These are phyloP conservation scores for Stenurella melanura DNA, from an alignment of 2,888 invertebrate species.

Conservation along the genomic window DNA sequence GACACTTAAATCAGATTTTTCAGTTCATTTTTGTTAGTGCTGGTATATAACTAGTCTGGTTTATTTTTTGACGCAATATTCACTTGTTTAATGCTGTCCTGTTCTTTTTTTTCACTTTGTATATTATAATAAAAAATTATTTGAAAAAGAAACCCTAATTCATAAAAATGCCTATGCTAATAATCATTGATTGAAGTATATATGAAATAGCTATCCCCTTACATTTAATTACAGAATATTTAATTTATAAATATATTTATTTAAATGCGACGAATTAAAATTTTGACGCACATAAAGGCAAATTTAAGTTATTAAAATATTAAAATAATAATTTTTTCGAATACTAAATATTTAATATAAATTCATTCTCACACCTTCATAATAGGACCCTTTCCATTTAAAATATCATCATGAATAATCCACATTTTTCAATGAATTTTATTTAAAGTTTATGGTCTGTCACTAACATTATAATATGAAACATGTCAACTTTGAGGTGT, in stretches of 20 bases:
- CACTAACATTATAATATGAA: conserved; percentile 42
- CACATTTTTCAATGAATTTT: conserved; percentile 25
- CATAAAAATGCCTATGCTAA: too few species aligned
- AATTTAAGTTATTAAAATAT: not conserved
- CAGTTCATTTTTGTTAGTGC: too few species aligned
- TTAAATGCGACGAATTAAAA: not conserved
- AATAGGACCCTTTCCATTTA: not conserved
- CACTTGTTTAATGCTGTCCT: too few species aligned
- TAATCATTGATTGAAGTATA: too few species aligned
- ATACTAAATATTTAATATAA: conserved; percentile 35
- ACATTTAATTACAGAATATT: not conserved
- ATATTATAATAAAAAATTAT: too few species aligned
- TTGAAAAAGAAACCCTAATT: too few species aligned
- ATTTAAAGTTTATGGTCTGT: conserved; percentile 11
- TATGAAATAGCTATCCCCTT: too few species aligned
- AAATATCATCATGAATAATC: conserved; percentile 5
- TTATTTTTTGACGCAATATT: too few species aligned
- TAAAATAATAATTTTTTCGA: too few species aligned
- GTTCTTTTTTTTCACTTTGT: too few species aligned
- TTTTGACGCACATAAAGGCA: not conserved
- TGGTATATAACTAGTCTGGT: too few species aligned
- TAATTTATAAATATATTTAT: not conserved
- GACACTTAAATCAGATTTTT: too few species aligned
- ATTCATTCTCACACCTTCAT: conserved; percentile 44
- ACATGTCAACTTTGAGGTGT: conserved; percentile 28